Conservation (phyloP, 2,113 vertebrate species). For the Pseudopipra pipra region DNA sequence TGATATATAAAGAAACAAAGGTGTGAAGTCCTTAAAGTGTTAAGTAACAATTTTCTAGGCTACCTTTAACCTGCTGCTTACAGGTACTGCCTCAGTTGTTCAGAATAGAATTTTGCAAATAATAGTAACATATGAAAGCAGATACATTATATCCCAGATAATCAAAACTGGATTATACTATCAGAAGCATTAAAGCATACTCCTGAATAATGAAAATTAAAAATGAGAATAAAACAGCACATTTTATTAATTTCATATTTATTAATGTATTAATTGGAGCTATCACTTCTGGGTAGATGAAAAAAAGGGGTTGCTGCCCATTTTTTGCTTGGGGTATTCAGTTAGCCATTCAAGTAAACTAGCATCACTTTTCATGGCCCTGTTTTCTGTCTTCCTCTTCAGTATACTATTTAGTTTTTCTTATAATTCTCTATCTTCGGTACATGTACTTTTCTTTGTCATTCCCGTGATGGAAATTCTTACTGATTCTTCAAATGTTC, state of each 20-base stretch:
- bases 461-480: not conserved
- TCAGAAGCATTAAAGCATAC: slow-evolving; percentile 21
- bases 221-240: accelerated
- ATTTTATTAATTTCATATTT: not conserved
- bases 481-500: not conserved
- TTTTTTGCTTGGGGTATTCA: not conserved
- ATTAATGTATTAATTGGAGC: not conserved
- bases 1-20: not conserved
- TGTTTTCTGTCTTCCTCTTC: not conserved
- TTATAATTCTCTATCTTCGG: not conserved
- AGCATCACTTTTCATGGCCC: not conserved
- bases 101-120: not conserved
- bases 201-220: not conserved
- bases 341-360: not conserved
- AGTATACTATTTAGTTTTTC: not conserved
- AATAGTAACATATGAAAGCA: not conserved
- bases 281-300: not conserved
- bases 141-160: not conserved
- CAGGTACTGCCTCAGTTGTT: not conserved
- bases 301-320: not conserved
- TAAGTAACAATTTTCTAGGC: not conserved
- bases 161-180: slow-evolving; percentile 16
- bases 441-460: not conserved
- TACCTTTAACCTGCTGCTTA: not conserved
- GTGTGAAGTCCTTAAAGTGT: not conserved